Percentiles rank a stretch among this genome's conserved stretches.
Conservation (phyloP, 2,888 invertebrate genomes). For the Unio pictorum region DNA sequence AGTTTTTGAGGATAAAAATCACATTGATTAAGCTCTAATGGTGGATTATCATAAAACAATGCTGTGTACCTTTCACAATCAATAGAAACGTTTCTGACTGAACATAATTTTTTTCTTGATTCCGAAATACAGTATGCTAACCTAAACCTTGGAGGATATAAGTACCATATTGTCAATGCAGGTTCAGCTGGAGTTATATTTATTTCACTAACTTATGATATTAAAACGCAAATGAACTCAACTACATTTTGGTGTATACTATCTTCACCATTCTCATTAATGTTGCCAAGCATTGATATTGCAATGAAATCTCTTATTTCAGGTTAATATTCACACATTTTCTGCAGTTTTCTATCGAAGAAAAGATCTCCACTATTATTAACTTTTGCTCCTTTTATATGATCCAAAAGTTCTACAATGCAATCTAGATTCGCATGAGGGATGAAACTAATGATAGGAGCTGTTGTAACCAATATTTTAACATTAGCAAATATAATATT, state of each 20-base stretch:
- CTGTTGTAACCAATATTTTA: conserved; percentile 16
- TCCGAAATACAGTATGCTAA: no score
- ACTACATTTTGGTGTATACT: background rate
- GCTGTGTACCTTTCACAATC: no score
- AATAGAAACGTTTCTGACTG: no score
- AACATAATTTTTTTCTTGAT: no score
- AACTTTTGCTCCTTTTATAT: no score
- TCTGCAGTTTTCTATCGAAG: background rate
- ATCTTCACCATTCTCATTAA: background rate
- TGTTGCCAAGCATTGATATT: conserved; percentile 4
- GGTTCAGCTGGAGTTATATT: no score
- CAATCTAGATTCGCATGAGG: conserved; percentile 1
- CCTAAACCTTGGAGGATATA: no score
- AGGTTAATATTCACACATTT: conserved; percentile 8
- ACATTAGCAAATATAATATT: conserved; percentile 10
- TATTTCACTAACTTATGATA: background rate
- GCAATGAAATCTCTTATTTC: conserved; percentile 8
- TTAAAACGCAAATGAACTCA: background rate
- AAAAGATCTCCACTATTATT: background rate
- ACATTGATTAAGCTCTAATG: no score
- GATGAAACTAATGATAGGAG: conserved; percentile 15
- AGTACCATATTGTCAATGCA: no score
- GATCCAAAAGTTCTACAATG: no score
- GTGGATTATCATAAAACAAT: no score
- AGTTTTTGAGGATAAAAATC: no score